phyloP scores from a whole-genome alignment of 2,113 vertebrate species.

The Bufo bufo region DNA sequence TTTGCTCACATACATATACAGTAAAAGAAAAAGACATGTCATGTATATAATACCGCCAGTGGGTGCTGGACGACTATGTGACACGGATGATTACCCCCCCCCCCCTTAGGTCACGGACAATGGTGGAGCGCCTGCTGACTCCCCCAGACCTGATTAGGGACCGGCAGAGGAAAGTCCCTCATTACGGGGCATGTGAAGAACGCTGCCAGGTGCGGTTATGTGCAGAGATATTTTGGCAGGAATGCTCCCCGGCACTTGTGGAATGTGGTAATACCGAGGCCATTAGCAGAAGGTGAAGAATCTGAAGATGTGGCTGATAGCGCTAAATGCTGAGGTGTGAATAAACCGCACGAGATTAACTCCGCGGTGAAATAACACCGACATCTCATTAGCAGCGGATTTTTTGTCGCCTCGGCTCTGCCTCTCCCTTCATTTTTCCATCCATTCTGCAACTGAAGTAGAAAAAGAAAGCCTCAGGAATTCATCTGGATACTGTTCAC shows the following conservation, averaged over 20 bases:
- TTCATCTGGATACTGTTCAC: no score
- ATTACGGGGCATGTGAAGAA: not conserved
- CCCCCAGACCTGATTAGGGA: not conserved
- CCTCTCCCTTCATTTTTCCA: no score
- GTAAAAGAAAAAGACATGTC: no score
- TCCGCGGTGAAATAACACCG: not conserved
- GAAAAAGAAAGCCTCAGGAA: no score
- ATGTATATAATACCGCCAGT: no score
- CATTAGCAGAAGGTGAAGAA: not conserved
- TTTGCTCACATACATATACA: no score
- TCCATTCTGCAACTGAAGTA: no score
- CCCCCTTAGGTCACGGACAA: no score
- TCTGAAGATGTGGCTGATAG: not conserved
- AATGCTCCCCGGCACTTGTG: not conserved
- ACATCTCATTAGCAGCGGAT: no score
- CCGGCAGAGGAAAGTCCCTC: not conserved
- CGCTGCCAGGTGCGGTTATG: not conserved
- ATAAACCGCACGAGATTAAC: not conserved
- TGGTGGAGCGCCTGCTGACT: no score
- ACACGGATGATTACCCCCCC: no score
- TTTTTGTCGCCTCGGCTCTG: no score
- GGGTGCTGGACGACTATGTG: not conserved
- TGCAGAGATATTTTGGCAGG: not conserved
- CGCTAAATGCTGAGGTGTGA: not conserved
- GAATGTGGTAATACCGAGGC: constrained; percentile 6